Conservation (phyloP, 2,113 vertebrate species). For the Labeo rohita region DNA sequence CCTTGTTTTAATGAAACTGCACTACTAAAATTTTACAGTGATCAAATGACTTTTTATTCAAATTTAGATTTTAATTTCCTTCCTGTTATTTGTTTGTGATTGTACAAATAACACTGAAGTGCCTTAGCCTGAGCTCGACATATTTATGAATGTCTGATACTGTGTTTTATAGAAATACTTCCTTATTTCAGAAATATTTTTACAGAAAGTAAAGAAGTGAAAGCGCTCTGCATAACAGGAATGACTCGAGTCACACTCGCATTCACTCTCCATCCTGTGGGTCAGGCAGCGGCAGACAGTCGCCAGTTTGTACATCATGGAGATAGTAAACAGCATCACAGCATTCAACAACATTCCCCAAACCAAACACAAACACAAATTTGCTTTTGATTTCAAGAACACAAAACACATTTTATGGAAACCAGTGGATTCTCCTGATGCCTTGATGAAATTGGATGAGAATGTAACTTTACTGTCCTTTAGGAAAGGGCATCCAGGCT, state of each 20-base stretch:
- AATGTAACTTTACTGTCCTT: not conserved
- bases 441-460: conserved; percentile 16
- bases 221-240: not conserved
- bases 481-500: conserved; percentile 22
- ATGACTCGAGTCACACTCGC: conserved; percentile 9
- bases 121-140: not conserved
- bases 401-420: conserved; percentile 35
- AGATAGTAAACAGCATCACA: conserved; percentile 44
- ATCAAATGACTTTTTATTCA: not conserved
- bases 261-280: conserved; percentile 22
- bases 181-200: not conserved
- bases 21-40: not conserved
- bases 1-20: not conserved
- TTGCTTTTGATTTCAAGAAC: conserved; percentile 33
- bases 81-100: not conserved
- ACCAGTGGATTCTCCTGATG: conserved; percentile 16
- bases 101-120: not conserved
- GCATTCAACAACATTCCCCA: conserved; percentile 52
- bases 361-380: conserved; percentile 57
- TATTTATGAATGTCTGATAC: not conserved
- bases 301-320: conserved; percentile 55
- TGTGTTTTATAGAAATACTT: not conserved
- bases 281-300: conserved; percentile 21
- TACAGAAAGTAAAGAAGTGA: not conserved
- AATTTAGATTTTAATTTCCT: not conserved